Conservation (phyloP, 2,888 invertebrate genomes). For the Drosophila neonasuta region DNA sequence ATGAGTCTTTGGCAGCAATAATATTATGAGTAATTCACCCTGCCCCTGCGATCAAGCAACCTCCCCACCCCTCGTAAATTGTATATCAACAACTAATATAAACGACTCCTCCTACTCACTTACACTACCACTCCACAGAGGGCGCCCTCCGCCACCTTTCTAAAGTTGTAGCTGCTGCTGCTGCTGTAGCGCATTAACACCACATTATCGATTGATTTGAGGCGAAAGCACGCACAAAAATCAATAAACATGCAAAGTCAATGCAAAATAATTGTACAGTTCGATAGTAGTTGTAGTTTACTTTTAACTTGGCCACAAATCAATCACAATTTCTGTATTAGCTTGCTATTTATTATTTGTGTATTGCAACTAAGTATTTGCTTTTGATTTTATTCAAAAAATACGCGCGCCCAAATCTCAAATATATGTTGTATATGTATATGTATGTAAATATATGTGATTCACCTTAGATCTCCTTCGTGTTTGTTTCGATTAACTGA, state of each 20-base stretch:
- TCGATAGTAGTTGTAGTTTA: slow-evolving; percentile 22
- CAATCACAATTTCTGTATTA: slow-evolving; percentile 10
- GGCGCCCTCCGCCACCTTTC: slow-evolving; percentile 39
- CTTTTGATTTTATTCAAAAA: slow-evolving; percentile 16
- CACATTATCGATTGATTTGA: slow-evolving; percentile 80
- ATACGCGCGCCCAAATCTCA: slow-evolving; percentile 58
- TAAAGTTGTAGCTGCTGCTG: slow-evolving; percentile 28
- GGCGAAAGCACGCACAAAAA: slow-evolving; percentile 64
- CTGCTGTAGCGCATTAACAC: slow-evolving; percentile 70
- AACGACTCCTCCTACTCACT: background rate
- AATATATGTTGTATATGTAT: slow-evolving; percentile 13
- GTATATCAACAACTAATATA: slow-evolving; percentile 4
- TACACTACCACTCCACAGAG: slow-evolving; percentile 22
- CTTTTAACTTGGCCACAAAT: slow-evolving; percentile 11
- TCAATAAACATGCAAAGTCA: slow-evolving; percentile 63
- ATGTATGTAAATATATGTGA: slow-evolving; percentile 26
- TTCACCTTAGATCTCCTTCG: slow-evolving; percentile 52
- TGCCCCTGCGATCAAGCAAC: slow-evolving; percentile 1
- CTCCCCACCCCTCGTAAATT: background rate
- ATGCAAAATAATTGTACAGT: slow-evolving; percentile 56
- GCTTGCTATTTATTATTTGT: slow-evolving; percentile 18
- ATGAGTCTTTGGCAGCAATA: slow-evolving; percentile 45
- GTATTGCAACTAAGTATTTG: slow-evolving; percentile 34
- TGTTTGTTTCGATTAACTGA: slow-evolving; percentile 17
- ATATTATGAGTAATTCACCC: slow-evolving; percentile 41